Evolutionary conservation across 1,140 invertebrate genomes (phyloP).

Genomic region (Bathynomus jamesi): DNA sequence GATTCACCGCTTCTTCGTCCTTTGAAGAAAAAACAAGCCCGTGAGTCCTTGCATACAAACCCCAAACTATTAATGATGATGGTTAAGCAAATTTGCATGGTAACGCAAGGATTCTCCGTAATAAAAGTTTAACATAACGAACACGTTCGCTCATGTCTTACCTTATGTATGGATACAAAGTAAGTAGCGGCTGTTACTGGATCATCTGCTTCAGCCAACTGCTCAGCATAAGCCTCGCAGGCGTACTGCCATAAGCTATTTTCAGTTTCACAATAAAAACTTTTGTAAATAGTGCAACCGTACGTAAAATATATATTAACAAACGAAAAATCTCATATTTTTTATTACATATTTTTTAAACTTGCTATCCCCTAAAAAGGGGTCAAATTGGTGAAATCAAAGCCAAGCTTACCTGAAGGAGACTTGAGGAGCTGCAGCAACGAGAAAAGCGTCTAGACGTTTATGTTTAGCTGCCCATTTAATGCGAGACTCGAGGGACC

Average conservation of each 20-base stretch:
- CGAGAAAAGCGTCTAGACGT: background rate
- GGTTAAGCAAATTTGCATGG: too few species aligned
- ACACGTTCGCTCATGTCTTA: background rate
- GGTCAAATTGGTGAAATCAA: too few species aligned
- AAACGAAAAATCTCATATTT: too few species aligned
- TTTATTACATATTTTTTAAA: too few species aligned
- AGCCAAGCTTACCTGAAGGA: background rate
- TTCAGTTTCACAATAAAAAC: background rate
- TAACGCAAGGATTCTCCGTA: too few species aligned
- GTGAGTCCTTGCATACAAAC: too few species aligned
- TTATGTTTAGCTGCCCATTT: background rate
- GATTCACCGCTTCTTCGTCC: background rate
- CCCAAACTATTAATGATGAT: too few species aligned
- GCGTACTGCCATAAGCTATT: constrained; percentile 24
- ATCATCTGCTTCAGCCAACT: constrained; percentile 25
- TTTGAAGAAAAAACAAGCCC: background rate
- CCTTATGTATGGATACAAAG: constrained; percentile 27
- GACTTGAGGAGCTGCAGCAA: background rate
- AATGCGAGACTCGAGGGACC: background rate
- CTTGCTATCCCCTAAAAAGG: too few species aligned
- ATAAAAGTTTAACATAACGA: background rate
- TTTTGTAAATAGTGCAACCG: too few species aligned
- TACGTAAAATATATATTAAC: too few species aligned
- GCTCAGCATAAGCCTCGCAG: constrained; percentile 28
- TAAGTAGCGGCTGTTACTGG: constrained; percentile 24